Base-by-base conservation (phyloP, 2,888 invertebrate species). In the Melipona beecheii region DNA sequence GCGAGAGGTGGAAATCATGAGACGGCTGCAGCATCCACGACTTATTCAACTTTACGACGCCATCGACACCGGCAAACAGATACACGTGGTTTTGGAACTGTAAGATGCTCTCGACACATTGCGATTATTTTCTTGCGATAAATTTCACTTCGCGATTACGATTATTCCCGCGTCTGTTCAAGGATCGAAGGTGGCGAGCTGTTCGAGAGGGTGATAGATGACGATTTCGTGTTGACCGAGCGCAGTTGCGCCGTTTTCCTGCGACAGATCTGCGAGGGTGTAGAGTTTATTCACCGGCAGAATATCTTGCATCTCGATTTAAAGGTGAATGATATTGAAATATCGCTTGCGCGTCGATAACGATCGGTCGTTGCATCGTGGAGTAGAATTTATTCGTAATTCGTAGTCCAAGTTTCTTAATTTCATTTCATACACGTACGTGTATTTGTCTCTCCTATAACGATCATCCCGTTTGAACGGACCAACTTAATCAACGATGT, bases 111-210 rank as follows among this genome's bases (percentile, higher is more conserved):
- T 36, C 31, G 52, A 66, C 50, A 24, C 24, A 43, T 9, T 9
- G 9, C 9, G 43, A 43, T 43, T 9, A 43, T 43, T 43, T 43
- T 43, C 2, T 43, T n/a, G n/a, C n/a, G n/a, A 43, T 43, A 43
- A 9, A 6, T 36, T 36, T 43, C 43, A 11, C 9, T 9, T 36
- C 36, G 0, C 9, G 1, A 27, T 56, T 75, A 64, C n/a, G 36
- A 15, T n/a, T 76, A 52, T 74, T 76, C 50, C 73, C 68, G 68
- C 56, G 66, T 85, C 0, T 75, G 65, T 75, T 73, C 52, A 81
- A 99, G 99, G 92, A 98, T 99, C 91, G 97, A 98, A 93, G 99
- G 99, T 15, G 99, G 99, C 2, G 99, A 99, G 95, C 95, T 99
- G 65, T 99, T 99, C 94, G 99, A 99, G 95, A 96, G 99, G 75